Evolutionary conservation across 2,113 vertebrate genomes (phyloP).

Genomic region (Emberiza fucata): DNA sequence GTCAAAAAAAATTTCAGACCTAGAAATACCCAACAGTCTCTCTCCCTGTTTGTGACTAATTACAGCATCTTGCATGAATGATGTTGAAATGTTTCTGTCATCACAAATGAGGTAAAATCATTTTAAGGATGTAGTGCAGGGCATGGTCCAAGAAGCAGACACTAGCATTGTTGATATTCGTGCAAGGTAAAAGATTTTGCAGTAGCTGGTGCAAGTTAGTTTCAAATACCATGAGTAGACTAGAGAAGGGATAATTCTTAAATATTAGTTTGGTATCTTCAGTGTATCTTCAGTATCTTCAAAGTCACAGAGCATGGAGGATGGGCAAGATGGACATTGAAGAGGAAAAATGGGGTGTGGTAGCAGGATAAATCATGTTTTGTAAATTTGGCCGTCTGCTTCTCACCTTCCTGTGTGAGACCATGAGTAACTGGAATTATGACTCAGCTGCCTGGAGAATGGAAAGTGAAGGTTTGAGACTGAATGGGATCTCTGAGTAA

Average conservation of each 20-base stretch:
- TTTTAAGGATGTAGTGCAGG: not conserved
- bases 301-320: not conserved
- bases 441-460: not conserved
- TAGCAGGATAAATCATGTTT: not conserved
- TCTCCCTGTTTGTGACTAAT: not conserved
- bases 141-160: not conserved
- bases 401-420: not conserved
- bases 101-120: not conserved
- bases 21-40: not conserved
- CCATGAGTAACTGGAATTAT: not conserved
- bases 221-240: not conserved
- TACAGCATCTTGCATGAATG: not conserved
- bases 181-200: not conserved
- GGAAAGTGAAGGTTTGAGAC: not conserved
- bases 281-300: not conserved
- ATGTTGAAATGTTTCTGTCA: not conserved
- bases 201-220: not conserved
- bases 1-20: not conserved
- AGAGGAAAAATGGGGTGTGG: not conserved
- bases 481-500: not conserved
- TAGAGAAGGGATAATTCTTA: not conserved
- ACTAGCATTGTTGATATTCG: not conserved
- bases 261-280: not conserved
- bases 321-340: not conserved
- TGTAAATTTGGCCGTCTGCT: not conserved